Percentiles rank a stretch among this genome's conserved stretches.
Evolutionary conservation across 2,797 vertebrate species (phyloP).

Genomic region (Oryzias sinensis): DNA sequence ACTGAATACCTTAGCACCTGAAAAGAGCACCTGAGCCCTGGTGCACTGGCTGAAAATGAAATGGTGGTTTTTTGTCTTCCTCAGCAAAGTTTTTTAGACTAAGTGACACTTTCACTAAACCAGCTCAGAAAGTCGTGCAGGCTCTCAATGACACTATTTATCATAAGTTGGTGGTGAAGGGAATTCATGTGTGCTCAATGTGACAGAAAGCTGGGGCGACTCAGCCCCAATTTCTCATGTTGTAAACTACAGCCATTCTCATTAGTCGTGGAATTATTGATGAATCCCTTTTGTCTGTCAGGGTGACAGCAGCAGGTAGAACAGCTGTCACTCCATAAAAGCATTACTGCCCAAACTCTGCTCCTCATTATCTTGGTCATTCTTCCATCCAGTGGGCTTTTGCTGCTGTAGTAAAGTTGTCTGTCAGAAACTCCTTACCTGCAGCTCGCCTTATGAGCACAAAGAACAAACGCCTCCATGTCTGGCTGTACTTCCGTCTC

Average conservation of each 20-base stretch:
- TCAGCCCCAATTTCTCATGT: slow-evolving; percentile 47
- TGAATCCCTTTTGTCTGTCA: slow-evolving; percentile 68
- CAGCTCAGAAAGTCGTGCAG: slow-evolving; percentile 55
- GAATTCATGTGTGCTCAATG: slow-evolving; percentile 41
- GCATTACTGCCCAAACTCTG: slow-evolving; percentile 55
- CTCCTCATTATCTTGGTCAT: slow-evolving; percentile 71
- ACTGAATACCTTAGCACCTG: slow-evolving; percentile 65
- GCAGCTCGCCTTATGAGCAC: slow-evolving; percentile 21
- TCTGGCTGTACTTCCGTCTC: too few relatives aligned
- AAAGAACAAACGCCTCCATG: background rate
- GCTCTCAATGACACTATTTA: slow-evolving; percentile 46
- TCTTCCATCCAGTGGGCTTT: slow-evolving; percentile 39
- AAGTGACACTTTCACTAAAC: slow-evolving; percentile 62
- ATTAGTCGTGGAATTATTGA: slow-evolving; percentile 66
- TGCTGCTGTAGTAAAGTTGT: slow-evolving; percentile 32
- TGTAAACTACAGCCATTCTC: slow-evolving; percentile 67
- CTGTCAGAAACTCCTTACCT: slow-evolving; percentile 27
- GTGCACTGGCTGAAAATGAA: slow-evolving; percentile 50
- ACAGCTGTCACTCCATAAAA: slow-evolving; percentile 77
- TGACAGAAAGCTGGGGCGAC: slow-evolving; percentile 51
- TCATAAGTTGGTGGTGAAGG: slow-evolving; percentile 55
- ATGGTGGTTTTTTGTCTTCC: slow-evolving; percentile 36
- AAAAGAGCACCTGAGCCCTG: slow-evolving; percentile 65
- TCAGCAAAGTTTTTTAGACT: slow-evolving; percentile 54
- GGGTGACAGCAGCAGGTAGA: slow-evolving; percentile 71